These are phyloP conservation scores for Chionoecetes opilio DNA, from an alignment of 1,140 invertebrate species.

Conservation along the genomic window DNA sequence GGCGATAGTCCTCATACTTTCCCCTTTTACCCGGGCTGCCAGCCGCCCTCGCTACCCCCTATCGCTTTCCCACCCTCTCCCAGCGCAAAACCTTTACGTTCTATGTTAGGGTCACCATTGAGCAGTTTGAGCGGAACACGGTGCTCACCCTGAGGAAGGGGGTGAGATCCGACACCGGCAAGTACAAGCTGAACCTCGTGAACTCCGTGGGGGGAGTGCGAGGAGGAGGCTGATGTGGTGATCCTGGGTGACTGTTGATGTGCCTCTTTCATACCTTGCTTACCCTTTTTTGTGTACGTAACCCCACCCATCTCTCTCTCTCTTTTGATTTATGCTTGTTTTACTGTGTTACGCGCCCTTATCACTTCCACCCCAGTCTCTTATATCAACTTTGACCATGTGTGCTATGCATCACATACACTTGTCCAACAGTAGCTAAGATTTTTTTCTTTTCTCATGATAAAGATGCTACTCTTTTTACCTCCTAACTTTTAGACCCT, in stretches of 20 bases:
- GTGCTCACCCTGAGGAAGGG: constrained; percentile 94
- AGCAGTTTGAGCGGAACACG: constrained; percentile 95
- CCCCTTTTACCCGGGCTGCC: neutral
- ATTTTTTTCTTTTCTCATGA: too few species aligned
- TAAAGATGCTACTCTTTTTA: too few species aligned
- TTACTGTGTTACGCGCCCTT: too few species aligned
- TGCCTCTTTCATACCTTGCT: neutral
- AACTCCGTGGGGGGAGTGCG: constrained; percentile 94
- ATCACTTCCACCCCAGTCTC: too few species aligned
- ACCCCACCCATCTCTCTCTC: too few species aligned
- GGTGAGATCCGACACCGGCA: constrained; percentile 94
- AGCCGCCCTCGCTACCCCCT: neutral
- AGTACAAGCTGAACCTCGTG: constrained; percentile 92
- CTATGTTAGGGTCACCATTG: constrained; percentile 89
- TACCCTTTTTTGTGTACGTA: too few species aligned
- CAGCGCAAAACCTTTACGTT: neutral
- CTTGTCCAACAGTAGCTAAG: too few species aligned
- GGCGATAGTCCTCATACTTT: neutral
- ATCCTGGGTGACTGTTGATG: constrained; percentile 89
- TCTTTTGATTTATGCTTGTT: neutral
- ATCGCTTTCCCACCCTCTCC: neutral
- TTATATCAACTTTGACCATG: too few species aligned
- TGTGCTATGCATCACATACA: too few species aligned
- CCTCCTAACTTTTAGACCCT: too few species aligned
- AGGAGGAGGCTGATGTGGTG: constrained; percentile 93